Evolutionary conservation across 1,140 invertebrate genomes (phyloP), one percentile per base, ranked within the genome.

Genomic region (Drosophila murphyi): DNA sequence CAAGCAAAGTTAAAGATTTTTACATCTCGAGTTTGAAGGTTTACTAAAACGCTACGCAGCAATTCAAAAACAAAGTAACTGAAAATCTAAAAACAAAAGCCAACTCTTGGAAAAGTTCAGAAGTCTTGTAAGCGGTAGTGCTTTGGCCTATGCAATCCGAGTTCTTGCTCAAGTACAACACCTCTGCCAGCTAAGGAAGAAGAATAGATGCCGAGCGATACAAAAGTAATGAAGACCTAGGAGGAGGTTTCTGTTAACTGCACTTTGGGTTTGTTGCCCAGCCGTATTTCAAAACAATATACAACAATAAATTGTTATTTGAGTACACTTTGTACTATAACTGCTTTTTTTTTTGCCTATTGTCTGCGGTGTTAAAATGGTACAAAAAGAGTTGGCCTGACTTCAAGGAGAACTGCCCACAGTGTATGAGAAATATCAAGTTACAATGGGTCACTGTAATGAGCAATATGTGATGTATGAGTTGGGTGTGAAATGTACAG

Each of bases 221-320:
- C 31, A 34, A 34, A 48, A 45, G 32, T 8, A 50, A 37, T 54
- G 41, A 73, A 61, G 56, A 56, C 5, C 12, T 32, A 51, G 12
- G 56, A 35, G 39, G 34, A 56, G 31, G 59, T 61, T 55, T 68
- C 71, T 73, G 55, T 69, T 67, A 70, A 62, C 57, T 69, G 71
- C 48, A 63, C 61, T 63, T 63, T 31, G 50, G 48, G 61, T 61
- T 54, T 35, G 35, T 63, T 71, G 68, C 10, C 60, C 69, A 71
- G 35, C 37, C 64, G 34, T 51, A 55, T 59, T 68, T 59, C 64
- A 57, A 68, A 72, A 74, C 65, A 70, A 74, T 74, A 74, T 70
- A 74, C 62, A 72, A 74, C 65, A 70, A 74, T 74, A 74, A 74
- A 74, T 70, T 56, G 72, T 70, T 74, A 74, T 74, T 74, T 74